Evolutionary conservation across 2,888 invertebrate genomes (phyloP), one percentile per base, ranked within the genome.

Genomic region (Rhagophthalmus giganteus): DNA sequence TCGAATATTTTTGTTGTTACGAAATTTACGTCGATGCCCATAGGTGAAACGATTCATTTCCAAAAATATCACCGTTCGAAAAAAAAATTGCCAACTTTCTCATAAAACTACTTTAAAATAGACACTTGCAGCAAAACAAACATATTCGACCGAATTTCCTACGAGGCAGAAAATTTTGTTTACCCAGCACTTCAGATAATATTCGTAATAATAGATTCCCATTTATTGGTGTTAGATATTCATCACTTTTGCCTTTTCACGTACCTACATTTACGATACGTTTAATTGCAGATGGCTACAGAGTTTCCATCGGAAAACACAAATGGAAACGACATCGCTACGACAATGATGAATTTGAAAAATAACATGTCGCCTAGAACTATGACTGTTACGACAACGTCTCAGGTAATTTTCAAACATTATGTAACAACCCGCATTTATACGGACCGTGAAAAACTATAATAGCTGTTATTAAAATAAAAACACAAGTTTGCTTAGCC

Each of bases 221-320:
- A 5, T 20, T 20, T 20, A 7, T 20, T 20, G 3, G 7, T 20
- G 7, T 20, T 10, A 30, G 11, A 10, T 30, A 37, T n/a, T 37
- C 25, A 32, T 32, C 8, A 26, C 25, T 15, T 45, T 27, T 27
- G 5, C 5, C 12, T 12, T 32, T 32, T 12, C 12, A n/a, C n/a
- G 12, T 32, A 32, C 14, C 32, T 9, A 10, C 10, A 30, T 30
- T 30, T 4, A n/a, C 7, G 9, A 27, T 8, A 8, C 15, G 8
- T 35, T 48, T 48, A 32, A 41, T 71, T 72, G 11, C 65, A 73
- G 73, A 73, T 72, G 72, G 69, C 71, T 51, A 69, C 67, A 47
- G 72, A 71, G 51, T 66, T 67, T 57, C 67, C 68, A 25, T 37
- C 57, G 34, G 70, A 70, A 46, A 69, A 67, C 58, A 61, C 69